phyloP scores from a whole-genome alignment of 2,888 invertebrate genomes.

The Tortricodes alternella region DNA sequence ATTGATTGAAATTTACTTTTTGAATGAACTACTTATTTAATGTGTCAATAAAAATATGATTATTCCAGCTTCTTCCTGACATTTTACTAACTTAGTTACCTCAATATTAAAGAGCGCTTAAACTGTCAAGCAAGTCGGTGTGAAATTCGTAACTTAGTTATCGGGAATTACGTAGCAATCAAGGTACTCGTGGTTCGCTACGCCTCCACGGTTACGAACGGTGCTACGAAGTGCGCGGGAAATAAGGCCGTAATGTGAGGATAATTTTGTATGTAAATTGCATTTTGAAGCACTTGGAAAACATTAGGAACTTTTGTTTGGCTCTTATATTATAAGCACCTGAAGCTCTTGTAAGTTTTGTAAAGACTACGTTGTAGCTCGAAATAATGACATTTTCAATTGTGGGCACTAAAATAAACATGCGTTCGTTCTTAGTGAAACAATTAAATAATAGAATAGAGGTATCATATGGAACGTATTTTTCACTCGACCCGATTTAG shows the following conservation, averaged over 20 bases:
- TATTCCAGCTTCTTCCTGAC: neutral
- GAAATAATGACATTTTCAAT: no score
- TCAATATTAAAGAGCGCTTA: conserved; percentile 21
- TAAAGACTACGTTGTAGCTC: no score
- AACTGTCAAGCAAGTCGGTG: conserved; percentile 22
- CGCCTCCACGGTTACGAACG: conserved; percentile 29
- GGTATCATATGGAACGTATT: no score
- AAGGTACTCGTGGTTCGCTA: conserved; percentile 31
- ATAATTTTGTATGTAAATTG: conserved; percentile 34
- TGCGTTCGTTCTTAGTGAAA: no score
- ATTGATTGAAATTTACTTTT: no score
- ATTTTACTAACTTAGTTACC: conserved; percentile 15
- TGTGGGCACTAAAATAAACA: no score
- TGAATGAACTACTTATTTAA: neutral
- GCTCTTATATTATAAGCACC: conserved; percentile 15
- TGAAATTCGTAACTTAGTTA: conserved; percentile 33
- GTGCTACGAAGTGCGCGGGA: conserved; percentile 29
- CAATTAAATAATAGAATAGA: no score
- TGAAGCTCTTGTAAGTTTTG: no score
- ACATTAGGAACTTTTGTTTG: conserved; percentile 16
- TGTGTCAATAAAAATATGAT: neutral
- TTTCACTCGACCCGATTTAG: neutral
- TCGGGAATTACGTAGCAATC: conserved; percentile 43
- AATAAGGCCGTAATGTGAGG: conserved; percentile 19
- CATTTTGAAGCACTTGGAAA: conserved; percentile 27